Conservation (phyloP, 2,888 invertebrate genomes). For the Mayetiola destructor region DNA sequence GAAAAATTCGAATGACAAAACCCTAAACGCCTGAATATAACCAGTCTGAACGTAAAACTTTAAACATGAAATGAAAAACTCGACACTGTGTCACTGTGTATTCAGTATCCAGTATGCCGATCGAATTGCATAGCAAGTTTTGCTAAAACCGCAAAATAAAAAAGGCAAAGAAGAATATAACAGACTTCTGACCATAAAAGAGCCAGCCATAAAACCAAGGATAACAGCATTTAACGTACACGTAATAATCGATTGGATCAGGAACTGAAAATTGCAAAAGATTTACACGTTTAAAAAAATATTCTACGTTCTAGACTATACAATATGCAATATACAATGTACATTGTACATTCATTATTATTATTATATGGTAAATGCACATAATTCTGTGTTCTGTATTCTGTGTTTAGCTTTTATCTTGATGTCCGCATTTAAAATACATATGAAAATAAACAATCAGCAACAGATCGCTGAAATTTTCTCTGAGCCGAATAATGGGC, state of each 20-base stretch:
- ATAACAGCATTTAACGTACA: slow-evolving; percentile 2
- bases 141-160: background rate
- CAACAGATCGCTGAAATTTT: too few relatives aligned
- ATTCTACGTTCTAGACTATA: too few relatives aligned
- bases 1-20: too few relatives aligned
- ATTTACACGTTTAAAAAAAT: background rate
- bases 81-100: slow-evolving; percentile 11
- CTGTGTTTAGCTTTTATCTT: background rate
- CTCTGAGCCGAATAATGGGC: too few relatives aligned
- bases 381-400: background rate
- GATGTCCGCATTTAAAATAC: background rate
- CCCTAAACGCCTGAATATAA: too few relatives aligned
- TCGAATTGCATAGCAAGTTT: background rate
- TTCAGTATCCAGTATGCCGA: background rate
- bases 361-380: background rate
- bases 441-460: background rate
- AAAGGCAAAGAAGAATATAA: background rate
- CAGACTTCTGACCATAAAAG: too few relatives aligned
- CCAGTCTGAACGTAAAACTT: too few relatives aligned
- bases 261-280: background rate
- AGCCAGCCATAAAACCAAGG: slow-evolving; percentile 2
- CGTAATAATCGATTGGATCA: background rate
- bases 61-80: too few relatives aligned
- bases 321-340: too few relatives aligned
- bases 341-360: too few relatives aligned